Conservation (phyloP, 2,797 vertebrate species). For the Chanos chanos region DNA sequence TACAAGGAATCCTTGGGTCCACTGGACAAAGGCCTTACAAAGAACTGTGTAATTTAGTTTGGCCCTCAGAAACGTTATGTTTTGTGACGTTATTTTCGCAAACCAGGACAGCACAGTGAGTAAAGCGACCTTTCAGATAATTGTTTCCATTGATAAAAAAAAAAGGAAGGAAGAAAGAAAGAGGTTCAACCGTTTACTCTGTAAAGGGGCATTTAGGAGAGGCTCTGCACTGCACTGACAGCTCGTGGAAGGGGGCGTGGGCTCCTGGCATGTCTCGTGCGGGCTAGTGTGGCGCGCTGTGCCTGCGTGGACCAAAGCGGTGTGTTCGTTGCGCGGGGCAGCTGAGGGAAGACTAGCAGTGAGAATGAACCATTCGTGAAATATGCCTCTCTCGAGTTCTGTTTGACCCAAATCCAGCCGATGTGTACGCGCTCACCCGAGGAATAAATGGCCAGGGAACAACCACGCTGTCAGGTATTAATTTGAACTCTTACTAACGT, state of each 20-base stretch:
- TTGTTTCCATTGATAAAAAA: too few species aligned
- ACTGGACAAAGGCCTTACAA: too few species aligned
- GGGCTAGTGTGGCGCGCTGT: conserved; percentile 32
- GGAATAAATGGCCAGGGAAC: conserved; percentile 5
- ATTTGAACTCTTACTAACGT: conserved; percentile 8
- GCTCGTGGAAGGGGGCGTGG: conserved; percentile 43
- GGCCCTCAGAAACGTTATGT: too few species aligned
- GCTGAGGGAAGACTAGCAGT: conserved; percentile 20
- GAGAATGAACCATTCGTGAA: conserved; percentile 14
- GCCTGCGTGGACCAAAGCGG: conserved; percentile 35
- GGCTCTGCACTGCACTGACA: conserved; percentile 21
- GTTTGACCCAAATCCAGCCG: conserved; percentile 19
- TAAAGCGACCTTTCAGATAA: too few species aligned
- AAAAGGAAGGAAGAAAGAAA: too few species aligned
- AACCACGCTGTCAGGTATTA: conserved; percentile 31
- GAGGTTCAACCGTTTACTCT: too few species aligned
- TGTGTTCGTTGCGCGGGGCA: conserved; percentile 35
- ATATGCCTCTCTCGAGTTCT: conserved; percentile 16
- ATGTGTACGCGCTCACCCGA: conserved; percentile 6
- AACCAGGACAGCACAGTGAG: too few species aligned
- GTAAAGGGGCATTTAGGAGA: too few species aligned
- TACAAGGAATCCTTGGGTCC: too few species aligned
- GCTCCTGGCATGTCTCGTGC: conserved; percentile 30
- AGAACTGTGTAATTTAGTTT: too few species aligned
- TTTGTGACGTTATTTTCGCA: too few species aligned